Evolutionary conservation across 2,888 invertebrate species (phyloP).

Genomic region (Drosophila eohydei): DNA sequence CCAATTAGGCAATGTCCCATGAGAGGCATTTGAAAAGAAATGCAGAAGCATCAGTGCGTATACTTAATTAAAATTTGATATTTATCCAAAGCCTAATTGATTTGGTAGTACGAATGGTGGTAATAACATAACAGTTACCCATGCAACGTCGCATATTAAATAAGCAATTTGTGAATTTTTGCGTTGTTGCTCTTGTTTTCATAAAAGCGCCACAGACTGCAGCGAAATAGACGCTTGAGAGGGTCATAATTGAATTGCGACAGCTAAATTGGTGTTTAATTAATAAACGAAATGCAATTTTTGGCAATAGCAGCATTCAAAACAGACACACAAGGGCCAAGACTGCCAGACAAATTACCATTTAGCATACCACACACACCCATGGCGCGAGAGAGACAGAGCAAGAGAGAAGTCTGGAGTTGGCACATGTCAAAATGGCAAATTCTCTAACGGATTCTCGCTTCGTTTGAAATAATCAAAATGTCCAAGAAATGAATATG

Average conservation of each 20-base stretch:
- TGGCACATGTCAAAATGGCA: conserved; percentile 54
- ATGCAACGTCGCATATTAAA: conserved; percentile 34
- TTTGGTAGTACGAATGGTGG: conserved; percentile 1
- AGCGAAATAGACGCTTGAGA: conserved; percentile 16
- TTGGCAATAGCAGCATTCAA: conserved; percentile 45
- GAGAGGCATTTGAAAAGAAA: neutral
- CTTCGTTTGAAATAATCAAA: conserved; percentile 77
- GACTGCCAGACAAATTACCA: conserved; percentile 72
- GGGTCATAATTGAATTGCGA: conserved; percentile 69
- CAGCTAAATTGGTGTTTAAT: conserved; percentile 73
- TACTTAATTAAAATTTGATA: neutral
- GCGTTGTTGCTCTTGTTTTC: conserved; percentile 18
- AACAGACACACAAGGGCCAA: conserved; percentile 24
- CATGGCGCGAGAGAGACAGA: neutral
- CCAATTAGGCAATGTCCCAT: neutral
- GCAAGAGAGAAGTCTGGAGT: neutral
- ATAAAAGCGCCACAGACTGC: conserved; percentile 31
- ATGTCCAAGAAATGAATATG: conserved; percentile 70
- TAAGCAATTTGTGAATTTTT: conserved; percentile 20
- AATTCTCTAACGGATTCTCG: conserved; percentile 56
- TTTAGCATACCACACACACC: conserved; percentile 42
- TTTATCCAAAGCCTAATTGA: conserved; percentile 15
- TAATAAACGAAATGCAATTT: conserved; percentile 79
- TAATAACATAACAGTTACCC: conserved; percentile 6
- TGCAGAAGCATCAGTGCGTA: neutral